Evolutionary conservation across 1,140 invertebrate species (phyloP).

Genomic region (Ceratitis capitata): DNA sequence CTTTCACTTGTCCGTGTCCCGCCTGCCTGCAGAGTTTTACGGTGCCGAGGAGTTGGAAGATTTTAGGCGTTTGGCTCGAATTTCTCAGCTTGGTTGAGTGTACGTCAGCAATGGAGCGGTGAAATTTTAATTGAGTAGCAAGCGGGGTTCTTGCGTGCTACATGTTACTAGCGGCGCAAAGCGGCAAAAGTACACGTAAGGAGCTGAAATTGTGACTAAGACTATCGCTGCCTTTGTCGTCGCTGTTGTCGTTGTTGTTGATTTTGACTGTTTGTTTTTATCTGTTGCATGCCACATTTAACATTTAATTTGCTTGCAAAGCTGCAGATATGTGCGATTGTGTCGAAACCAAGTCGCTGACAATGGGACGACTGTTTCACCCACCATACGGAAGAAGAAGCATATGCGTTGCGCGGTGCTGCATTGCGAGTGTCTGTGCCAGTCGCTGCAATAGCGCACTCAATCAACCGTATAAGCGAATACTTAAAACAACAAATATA

Average conservation of each 20-base stretch:
- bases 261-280: not conserved
- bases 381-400: not conserved
- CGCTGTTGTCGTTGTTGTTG: too few relatives aligned
- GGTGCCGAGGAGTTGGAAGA: not conserved
- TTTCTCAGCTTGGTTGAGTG: not conserved
- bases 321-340: not conserved
- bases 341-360: not conserved
- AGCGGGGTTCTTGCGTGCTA: not conserved
- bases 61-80: not conserved
- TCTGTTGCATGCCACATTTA: not conserved
- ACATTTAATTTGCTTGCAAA: not conserved
- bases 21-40: not conserved
- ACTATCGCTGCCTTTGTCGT: not conserved
- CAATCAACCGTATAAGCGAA: not conserved
- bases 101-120: not conserved
- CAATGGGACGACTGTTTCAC: not conserved
- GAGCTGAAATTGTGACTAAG: not conserved
- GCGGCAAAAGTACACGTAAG: not conserved
- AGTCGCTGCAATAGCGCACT: not conserved
- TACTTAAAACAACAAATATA: not conserved
- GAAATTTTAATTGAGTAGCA: slow-evolving; percentile 25
- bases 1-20: too few relatives aligned
- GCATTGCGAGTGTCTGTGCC: not conserved
- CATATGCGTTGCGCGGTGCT: not conserved
- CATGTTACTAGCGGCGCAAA: not conserved